A percentile compares a stretch with the other conserved stretches of the same genome.
Conservation (phyloP, 2,113 vertebrate genomes). For the Sula dactylatra region DNA sequence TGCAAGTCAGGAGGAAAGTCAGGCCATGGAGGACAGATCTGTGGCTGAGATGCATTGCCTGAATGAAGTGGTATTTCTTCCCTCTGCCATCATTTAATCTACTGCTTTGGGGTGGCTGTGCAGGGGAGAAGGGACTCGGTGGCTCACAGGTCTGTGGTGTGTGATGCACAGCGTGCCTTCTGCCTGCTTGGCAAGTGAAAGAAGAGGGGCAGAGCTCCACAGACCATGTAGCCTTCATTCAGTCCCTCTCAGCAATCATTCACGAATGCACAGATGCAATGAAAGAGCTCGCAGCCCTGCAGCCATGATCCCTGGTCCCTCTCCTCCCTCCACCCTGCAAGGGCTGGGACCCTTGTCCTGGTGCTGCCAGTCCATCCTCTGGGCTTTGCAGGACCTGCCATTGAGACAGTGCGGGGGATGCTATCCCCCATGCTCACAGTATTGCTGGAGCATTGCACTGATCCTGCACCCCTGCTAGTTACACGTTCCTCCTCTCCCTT, state of each 20-base stretch:
- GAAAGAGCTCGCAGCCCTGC: neutral
- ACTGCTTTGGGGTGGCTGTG: neutral
- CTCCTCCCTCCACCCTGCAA: neutral
- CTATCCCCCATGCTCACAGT: fast-evolving
- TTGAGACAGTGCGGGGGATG: neutral
- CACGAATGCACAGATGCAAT: neutral
- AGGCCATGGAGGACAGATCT: neutral
- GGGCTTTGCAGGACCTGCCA: neutral
- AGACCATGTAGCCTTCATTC: neutral
- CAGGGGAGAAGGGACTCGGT: neutral
- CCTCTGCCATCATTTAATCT: neutral
- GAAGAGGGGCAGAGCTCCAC: neutral
- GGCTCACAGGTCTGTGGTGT: neutral
- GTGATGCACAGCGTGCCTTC: neutral
- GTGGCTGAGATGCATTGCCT: neutral
- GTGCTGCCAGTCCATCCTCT: neutral
- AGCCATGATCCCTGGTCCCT: neutral
- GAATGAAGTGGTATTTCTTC: neutral
- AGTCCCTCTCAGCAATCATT: neutral
- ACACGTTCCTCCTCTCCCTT: neutral
- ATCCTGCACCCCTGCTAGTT: neutral
- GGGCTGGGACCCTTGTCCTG: neutral
- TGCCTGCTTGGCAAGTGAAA: neutral
- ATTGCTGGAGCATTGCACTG: neutral
- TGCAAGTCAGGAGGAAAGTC: neutral